Base-by-base conservation (phyloP, 2,888 invertebrate species). In the Phania funesta region DNA sequence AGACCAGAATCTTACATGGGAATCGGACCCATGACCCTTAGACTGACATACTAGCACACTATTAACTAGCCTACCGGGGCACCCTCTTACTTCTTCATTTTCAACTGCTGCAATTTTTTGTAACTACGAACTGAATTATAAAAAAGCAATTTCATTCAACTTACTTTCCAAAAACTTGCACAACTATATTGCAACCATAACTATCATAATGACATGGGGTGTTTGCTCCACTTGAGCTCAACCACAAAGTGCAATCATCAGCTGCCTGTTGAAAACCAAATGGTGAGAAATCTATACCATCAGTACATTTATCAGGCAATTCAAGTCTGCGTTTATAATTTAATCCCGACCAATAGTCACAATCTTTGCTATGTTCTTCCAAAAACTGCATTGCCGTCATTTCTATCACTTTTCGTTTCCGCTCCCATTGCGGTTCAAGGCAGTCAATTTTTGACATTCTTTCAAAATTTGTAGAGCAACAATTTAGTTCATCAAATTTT, bases 171-270 rank as follows among this genome's bases (percentile, higher is more conserved):
- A 93, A 93, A 64, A 97, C 91, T 92, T 99, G 99, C 64, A 95
- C 95, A 9, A 99, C 95, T 86, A 99, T 93, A 91, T 99, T 99
- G 86, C 94, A 96, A 0, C 98, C 98, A 91, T 98, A 99, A 0
- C 97, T 96, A 89, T 99, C 99, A 88, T 95, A 94, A 90, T 99
- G 99, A 82, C 97, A 97, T 1, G 98, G 97, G 0, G 99, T 99
- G 89, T 98, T 96, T 2, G 98, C 96, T 2, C 96, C 96, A 86
- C 92, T 92, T 80, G 94, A 95, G 32, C 98, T 97, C 85, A 98
- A 93, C 98, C 98, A 98, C 70, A 98, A 91, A 2, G 97, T 96
- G 60, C 95, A 94, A 84, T 97, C 95, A 80, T 96, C 94, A 11
- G 92, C 87, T 3, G 94, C 92, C 2, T 94, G 93, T 11, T 93